Conservation (phyloP, 2,888 invertebrate genomes). For the Spatulosminthurus flaviceps region DNA sequence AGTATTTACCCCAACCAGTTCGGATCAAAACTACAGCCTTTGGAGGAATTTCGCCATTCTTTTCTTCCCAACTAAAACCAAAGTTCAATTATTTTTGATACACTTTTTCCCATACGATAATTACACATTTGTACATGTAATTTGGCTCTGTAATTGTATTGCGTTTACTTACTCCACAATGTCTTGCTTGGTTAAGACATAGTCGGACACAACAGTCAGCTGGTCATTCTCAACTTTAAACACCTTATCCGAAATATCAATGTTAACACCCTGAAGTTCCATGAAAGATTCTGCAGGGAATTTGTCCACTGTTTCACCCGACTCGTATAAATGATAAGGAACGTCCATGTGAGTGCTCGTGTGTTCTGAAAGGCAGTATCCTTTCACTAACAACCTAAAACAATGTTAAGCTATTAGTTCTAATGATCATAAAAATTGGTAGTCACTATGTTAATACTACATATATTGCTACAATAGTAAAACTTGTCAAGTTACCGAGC, state of each 20-base stretch:
- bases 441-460: neutral
- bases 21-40: constrained; percentile 52
- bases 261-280: constrained; percentile 61
- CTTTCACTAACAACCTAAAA: constrained; percentile 52
- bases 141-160: no score
- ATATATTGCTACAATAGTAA: neutral
- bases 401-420: no score
- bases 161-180: constrained; percentile 53
- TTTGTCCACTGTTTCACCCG: constrained; percentile 69
- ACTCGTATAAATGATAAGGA: constrained; percentile 70
- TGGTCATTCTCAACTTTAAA: constrained; percentile 47
- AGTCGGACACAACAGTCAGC: constrained; percentile 49
- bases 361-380: constrained; percentile 69
- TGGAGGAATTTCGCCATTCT: constrained; percentile 56
- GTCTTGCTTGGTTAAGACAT: constrained; percentile 54
- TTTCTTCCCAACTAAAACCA: constrained; percentile 54
- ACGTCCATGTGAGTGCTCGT: constrained; percentile 75
- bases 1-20: constrained; percentile 54
- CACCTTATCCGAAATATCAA: constrained; percentile 60
- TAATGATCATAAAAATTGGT: constrained; percentile 16
- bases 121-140: no score
- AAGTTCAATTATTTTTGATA: neutral
- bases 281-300: constrained; percentile 69
- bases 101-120: no score
- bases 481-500: constrained; percentile 49